These are phyloP conservation scores for Diorhabda elongata DNA, from an alignment of 1,140 invertebrate genomes.

Conservation along the genomic window DNA sequence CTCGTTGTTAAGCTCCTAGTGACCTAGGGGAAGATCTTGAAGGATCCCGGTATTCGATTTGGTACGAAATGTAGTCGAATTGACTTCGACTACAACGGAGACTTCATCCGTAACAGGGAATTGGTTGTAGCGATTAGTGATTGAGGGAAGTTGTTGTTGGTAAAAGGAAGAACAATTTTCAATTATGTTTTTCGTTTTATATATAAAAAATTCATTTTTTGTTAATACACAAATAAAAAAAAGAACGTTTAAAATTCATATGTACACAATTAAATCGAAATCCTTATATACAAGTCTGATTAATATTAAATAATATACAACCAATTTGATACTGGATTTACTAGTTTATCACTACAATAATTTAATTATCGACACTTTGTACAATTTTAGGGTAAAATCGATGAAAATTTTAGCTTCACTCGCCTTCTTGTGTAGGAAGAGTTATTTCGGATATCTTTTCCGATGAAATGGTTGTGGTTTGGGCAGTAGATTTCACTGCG, in stretches of 20 bases:
- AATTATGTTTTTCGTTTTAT: neutral
- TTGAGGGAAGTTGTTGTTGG: no score
- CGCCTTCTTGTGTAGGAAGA: conserved; percentile 8
- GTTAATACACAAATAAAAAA: conserved; percentile 20
- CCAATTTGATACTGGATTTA: neutral
- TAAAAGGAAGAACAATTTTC: conserved; percentile 1
- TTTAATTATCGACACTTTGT: conserved; percentile 15
- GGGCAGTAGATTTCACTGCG: conserved; percentile 33
- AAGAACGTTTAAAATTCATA: conserved; percentile 13
- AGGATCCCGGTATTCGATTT: no score
- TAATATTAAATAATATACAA: neutral
- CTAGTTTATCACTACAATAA: neutral
- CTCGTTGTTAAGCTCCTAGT: no score
- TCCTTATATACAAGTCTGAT: conserved; percentile 12
- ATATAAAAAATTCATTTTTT: neutral
- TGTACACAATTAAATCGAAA: conserved; percentile 13
- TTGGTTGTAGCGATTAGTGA: no score
- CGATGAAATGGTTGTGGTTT: conserved; percentile 12
- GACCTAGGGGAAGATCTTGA: no score
- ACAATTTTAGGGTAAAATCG: conserved; percentile 4
- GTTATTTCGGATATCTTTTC: conserved; percentile 20
- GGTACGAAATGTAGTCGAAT: no score
- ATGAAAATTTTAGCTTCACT: conserved; percentile 9
- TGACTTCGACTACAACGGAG: no score
- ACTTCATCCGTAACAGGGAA: no score